Percentiles rank a stretch among this genome's conserved stretches.
Conservation (phyloP, 2,888 invertebrate genomes). For the Abrostola tripartita region DNA sequence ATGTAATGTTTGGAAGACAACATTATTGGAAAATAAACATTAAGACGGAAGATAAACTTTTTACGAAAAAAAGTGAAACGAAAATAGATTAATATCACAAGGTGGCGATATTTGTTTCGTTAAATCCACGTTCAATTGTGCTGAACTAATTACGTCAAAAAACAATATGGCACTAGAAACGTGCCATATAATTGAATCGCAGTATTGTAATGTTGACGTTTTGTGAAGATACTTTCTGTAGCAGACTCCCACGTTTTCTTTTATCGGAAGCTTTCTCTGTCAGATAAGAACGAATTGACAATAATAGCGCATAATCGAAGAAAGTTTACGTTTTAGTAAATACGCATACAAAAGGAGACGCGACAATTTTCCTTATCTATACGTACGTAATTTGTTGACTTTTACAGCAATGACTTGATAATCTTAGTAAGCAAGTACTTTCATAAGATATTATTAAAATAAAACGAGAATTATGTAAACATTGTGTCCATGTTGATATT, state of each 20-base stretch:
- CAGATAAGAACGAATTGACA: slow-evolving; percentile 78
- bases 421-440: slow-evolving; percentile 1
- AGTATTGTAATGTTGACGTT: slow-evolving; percentile 68
- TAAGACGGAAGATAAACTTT: not conserved
- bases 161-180: slow-evolving; percentile 76
- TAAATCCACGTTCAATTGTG: slow-evolving; percentile 56
- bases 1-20: slow-evolving; percentile 20
- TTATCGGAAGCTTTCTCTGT: slow-evolving; percentile 81
- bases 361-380: slow-evolving; percentile 34
- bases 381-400: slow-evolving; percentile 33
- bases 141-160: slow-evolving; percentile 67
- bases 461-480: not conserved
- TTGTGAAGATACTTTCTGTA: slow-evolving; percentile 76
- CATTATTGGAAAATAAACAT: not conserved
- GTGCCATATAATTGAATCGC: slow-evolving; percentile 70
- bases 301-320: slow-evolving; percentile 73
- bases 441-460: not conserved
- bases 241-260: slow-evolving; percentile 84
- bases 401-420: not conserved
- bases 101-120: slow-evolving; percentile 44
- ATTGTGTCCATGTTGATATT: not conserved
- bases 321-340: slow-evolving; percentile 65
- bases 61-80: not conserved
- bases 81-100: slow-evolving; percentile 36
- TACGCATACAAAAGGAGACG: slow-evolving; percentile 25